These are phyloP conservation scores for Octopus sinensis DNA, from an alignment of 1,140 invertebrate species.

Conservation along the genomic window DNA sequence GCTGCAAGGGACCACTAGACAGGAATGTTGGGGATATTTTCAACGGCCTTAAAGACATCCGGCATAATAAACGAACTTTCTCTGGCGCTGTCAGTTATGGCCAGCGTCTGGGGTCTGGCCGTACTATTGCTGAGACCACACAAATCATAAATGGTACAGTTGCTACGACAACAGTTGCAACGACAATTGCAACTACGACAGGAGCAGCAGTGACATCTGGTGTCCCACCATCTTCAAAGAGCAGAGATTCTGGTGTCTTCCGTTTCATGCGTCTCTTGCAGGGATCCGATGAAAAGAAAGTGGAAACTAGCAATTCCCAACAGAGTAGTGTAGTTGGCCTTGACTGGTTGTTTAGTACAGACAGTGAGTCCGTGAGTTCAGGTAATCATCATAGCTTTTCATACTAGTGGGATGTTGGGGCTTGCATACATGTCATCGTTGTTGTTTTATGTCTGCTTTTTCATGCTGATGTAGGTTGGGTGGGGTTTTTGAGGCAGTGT, in stretches of 20 bases:
- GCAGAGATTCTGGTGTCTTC: slow-evolving; percentile 16
- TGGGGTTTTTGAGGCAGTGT: no score
- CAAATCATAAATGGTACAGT: neutral
- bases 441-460: neutral
- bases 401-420: neutral
- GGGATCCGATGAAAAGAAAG: slow-evolving; percentile 1
- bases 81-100: neutral
- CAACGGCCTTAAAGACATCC: neutral
- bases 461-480: no score
- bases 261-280: slow-evolving; percentile 14
- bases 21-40: slow-evolving; percentile 31
- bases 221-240: neutral
- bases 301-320: slow-evolving; percentile 28
- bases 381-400: slow-evolving; percentile 20
- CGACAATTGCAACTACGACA: neutral
- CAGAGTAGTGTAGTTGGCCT: slow-evolving; percentile 50
- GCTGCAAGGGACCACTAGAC: slow-evolving; percentile 25
- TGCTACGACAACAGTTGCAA: no score
- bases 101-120: neutral
- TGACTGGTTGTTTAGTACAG: slow-evolving; percentile 53
- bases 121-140: neutral
- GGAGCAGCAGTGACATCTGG: neutral
- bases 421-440: neutral
- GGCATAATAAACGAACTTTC: slow-evolving; percentile 2
- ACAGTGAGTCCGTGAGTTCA: slow-evolving; percentile 50